phyloP scores from a whole-genome alignment of 2,888 invertebrate genomes.

The Ennomos erosarius region DNA sequence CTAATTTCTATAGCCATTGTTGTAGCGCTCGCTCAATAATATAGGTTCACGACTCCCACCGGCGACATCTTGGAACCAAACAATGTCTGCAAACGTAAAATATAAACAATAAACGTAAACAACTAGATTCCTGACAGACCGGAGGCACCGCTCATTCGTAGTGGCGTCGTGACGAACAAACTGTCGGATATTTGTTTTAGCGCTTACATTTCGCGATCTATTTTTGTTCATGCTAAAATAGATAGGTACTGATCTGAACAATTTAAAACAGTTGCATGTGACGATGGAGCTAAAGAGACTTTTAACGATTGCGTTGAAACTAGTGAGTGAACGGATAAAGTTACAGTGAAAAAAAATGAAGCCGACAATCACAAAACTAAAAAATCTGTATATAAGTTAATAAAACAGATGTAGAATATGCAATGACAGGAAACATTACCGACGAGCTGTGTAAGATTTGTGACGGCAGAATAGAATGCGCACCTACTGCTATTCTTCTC shows the following conservation, averaged over 20 bases:
- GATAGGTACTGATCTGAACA: conserved; percentile 4
- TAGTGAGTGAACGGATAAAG: too few species aligned
- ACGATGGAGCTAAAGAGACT: too few species aligned
- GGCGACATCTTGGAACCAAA: conserved; percentile 49
- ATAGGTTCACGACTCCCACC: conserved; percentile 15
- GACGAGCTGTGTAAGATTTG: conserved; percentile 76
- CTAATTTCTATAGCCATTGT: too few species aligned
- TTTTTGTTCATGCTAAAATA: too few species aligned
- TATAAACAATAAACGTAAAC: conserved; percentile 42
- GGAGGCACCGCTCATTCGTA: conserved; percentile 4
- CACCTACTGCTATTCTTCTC: conserved; percentile 76
- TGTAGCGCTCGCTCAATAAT: not conserved
- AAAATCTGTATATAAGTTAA: conserved; percentile 8
- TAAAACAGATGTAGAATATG: conserved; percentile 58
- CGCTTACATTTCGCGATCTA: too few species aligned
- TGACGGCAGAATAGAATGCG: conserved; percentile 78
- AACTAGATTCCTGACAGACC: conserved; percentile 27
- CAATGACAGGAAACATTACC: conserved; percentile 73
- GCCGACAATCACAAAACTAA: conserved; percentile 3
- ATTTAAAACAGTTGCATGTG: conserved; percentile 1
- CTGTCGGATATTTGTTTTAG: too few species aligned
- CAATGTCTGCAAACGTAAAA: conserved; percentile 44
- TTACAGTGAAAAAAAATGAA: conserved; percentile 7
- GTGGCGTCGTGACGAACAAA: not conserved
- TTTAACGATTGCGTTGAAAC: too few species aligned